Base-by-base conservation (phyloP, 2,888 invertebrate genomes). In the Lasius fuliginosus region DNA sequence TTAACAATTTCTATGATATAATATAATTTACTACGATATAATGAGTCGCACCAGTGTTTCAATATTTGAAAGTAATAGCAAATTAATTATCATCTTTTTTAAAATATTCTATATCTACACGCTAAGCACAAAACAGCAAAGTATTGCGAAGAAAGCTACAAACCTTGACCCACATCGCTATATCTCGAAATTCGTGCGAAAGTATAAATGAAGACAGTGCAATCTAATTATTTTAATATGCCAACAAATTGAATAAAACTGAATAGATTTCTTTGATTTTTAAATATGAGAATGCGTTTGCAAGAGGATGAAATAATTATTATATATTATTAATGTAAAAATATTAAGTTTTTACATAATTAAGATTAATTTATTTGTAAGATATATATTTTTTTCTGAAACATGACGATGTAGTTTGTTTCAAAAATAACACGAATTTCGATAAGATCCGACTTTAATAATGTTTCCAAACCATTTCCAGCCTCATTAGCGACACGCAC, bases 151-250 rank as follows among this genome's bases (percentile, higher is more conserved):
- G 27, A 6, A 60, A 60, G 18, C n/a, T 42, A 2, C 27, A 60
- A 46, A 46, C 58, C 79, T 79, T 79, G 79, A 79, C 79, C 46
- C 27, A 81, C 36, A 79, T 79, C 18, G 30, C 1, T 69, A 33
- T 5, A 46, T 18, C 18, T 79, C 3, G 12, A 60, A 33, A 60
- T 74, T 75, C n/a, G 18, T 53, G n/a, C 58, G 33, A 60, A 46
- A 60, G 18, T 27, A 27, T 36, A 46, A 33, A 58, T 33, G n/a
- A 15, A 27, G 8, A 40, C 1, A 56, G 1, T 46, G 6, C 12
- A 12, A 73, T 56, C 9, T 18, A 1, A 42, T 58, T 0, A 36
- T 56, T 68, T 64, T n/a, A 56, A 15, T 27, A 18, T 42, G n/a
- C n/a, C 49, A 53, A 53, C n/a, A 53, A 53, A 2, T n/a, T 53